Conservation (phyloP, 2,113 vertebrate species). For the Hippolais icterina region DNA sequence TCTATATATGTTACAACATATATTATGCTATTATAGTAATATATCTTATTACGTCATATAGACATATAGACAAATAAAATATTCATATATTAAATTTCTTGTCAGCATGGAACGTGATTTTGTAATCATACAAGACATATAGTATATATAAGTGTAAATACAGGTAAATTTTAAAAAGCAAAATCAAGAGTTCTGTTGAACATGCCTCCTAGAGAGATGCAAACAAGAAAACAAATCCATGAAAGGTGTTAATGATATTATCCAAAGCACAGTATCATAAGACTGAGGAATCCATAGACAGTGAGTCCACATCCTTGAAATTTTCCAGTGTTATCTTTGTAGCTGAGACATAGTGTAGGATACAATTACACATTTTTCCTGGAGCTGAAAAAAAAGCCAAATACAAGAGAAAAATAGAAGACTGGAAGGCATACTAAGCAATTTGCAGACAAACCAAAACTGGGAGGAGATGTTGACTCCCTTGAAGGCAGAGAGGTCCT, state of each 20-base stretch:
- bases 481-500: neutral
- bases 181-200: neutral
- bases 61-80: neutral
- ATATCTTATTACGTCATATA: neutral
- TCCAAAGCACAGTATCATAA: neutral
- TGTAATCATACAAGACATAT: neutral
- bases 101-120: neutral
- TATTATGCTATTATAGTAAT: neutral
- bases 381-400: neutral
- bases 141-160: neutral
- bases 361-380: neutral
- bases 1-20: neutral
- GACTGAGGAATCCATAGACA: neutral
- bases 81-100: neutral
- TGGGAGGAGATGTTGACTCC: neutral
- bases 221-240: neutral
- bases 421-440: neutral
- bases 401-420: neutral
- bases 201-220: neutral
- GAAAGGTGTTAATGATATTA: neutral
- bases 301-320: neutral
- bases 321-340: neutral
- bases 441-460: neutral
- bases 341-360: neutral
- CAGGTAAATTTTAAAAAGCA: neutral